These are phyloP conservation scores for Conus canariensis DNA, from an alignment of 2,888 invertebrate genomes.

Conservation along the genomic window DNA sequence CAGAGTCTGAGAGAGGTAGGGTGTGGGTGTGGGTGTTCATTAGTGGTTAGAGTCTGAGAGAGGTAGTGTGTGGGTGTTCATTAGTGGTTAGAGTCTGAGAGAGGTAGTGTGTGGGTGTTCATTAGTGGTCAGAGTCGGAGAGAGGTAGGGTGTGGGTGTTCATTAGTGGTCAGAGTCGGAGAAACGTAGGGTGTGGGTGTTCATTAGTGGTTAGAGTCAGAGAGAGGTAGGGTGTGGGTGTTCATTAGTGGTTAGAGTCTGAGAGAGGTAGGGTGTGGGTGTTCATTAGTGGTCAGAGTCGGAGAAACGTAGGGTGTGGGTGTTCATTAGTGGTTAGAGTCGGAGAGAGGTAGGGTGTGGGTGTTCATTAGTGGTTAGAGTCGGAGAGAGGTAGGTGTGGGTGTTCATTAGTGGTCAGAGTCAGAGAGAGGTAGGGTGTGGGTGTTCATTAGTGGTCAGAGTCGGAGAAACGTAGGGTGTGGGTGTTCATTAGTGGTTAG, in stretches of 20 bases:
- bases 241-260: constrained; percentile 51
- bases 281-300: constrained; percentile 58
- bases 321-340: constrained; percentile 46
- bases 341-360: constrained; percentile 52
- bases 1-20: too few species aligned
- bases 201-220: constrained; percentile 55
- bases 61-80: not conserved
- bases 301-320: constrained; percentile 45
- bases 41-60: too few species aligned
- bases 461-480: constrained; percentile 52
- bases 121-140: constrained; percentile 62
- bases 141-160: constrained; percentile 5
- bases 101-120: not conserved
- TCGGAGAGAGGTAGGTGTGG: constrained; percentile 52
- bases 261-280: constrained; percentile 45
- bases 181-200: constrained; percentile 13
- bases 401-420: constrained; percentile 40
- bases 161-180: constrained; percentile 56
- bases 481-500: constrained; percentile 36
- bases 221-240: constrained; percentile 4
- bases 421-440: constrained; percentile 53
- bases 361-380: constrained; percentile 44
- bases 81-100: constrained; percentile 56
- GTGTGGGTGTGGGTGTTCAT: too few species aligned
- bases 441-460: constrained; percentile 49